phyloP scores from a whole-genome alignment of 2,888 invertebrate genomes.

The Caenorhabditis virilis region DNA sequence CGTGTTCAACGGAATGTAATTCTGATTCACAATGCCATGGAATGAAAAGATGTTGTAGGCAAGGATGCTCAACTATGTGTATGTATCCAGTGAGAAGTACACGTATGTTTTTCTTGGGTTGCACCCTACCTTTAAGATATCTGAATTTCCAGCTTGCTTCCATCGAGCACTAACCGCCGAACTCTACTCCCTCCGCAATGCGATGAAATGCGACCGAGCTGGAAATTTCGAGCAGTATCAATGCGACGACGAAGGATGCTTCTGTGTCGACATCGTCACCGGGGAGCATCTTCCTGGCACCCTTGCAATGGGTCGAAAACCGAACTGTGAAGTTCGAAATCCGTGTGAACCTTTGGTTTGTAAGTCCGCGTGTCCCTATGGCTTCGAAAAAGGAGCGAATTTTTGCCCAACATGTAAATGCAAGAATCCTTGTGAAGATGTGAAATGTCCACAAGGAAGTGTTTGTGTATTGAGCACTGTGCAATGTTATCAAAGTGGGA shows the following conservation, averaged over 20 bases:
- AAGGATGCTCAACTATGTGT: constrained; percentile 54
- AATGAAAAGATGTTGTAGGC: constrained; percentile 55
- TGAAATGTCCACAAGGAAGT: constrained; percentile 56
- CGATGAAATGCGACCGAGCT: constrained; percentile 51
- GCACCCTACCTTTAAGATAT: no score
- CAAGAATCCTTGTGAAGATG: constrained; percentile 56
- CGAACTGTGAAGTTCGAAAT: constrained; percentile 45
- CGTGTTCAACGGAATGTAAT: constrained; percentile 50
- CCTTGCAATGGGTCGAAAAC: constrained; percentile 35
- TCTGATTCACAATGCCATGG: constrained; percentile 55
- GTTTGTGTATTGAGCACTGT: constrained; percentile 57
- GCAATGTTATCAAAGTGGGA: constrained; percentile 50
- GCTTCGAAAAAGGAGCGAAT: constrained; percentile 45
- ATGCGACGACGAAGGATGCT: constrained; percentile 60
- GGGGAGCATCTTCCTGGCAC: constrained; percentile 57
- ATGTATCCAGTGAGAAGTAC: constrained; percentile 53
- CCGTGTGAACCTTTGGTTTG: constrained; percentile 39
- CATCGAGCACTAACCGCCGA: constrained; percentile 58
- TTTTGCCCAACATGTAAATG: constrained; percentile 63
- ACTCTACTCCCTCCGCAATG: constrained; percentile 45
- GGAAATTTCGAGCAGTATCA: constrained; percentile 62
- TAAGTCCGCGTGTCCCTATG: constrained; percentile 48
- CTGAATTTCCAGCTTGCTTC: constrained; percentile 49
- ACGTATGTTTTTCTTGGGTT: constrained; percentile 40
- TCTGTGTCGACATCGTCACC: constrained; percentile 56